phyloP scores from a whole-genome alignment of 2,888 invertebrate genomes.

The Apoda limacodes region DNA sequence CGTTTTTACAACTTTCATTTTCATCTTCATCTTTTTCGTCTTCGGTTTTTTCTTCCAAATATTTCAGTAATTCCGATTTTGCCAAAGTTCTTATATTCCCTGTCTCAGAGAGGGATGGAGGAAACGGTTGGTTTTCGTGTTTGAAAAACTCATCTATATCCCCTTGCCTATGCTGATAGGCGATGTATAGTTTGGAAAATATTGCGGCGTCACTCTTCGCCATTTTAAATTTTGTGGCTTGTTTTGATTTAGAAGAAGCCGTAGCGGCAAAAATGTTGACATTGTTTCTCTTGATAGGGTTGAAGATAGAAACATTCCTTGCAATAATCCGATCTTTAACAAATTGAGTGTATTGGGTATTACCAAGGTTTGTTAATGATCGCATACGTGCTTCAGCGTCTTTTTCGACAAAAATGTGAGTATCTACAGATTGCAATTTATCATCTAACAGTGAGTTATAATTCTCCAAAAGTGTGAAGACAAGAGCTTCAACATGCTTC shows the following conservation, averaged over 20 bases:
- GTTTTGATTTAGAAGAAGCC: constrained; percentile 8
- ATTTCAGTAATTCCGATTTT: constrained; percentile 12
- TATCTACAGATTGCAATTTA: constrained; percentile 10
- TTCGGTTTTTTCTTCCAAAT: constrained; percentile 13
- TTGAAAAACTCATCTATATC: constrained; percentile 11
- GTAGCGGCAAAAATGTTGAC: constrained; percentile 10
- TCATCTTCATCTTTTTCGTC: constrained; percentile 11
- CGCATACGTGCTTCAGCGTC: constrained; percentile 12
- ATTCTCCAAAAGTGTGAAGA: constrained; percentile 9
- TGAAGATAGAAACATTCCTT: constrained; percentile 12
- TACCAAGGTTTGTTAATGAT: constrained; percentile 10
- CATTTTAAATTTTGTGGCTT: constrained; percentile 11
- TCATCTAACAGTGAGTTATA: constrained; percentile 10
- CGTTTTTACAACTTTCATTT: constrained; percentile 8
- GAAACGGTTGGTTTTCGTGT: constrained; percentile 12
- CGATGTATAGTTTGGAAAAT: constrained; percentile 13
- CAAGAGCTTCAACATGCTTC: constrained; percentile 11
- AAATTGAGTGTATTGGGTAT: constrained; percentile 11
- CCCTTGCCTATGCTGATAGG: constrained; percentile 13
- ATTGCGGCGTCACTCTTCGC: constrained; percentile 12
- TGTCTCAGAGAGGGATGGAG: constrained; percentile 12
- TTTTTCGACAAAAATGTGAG: constrained; percentile 12
- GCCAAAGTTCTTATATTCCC: constrained; percentile 11
- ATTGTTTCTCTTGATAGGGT: constrained; percentile 8
- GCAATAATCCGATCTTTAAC: constrained; percentile 9